Base-by-base conservation (phyloP, 2,888 invertebrate species). In the Parasteatoda lunata region DNA sequence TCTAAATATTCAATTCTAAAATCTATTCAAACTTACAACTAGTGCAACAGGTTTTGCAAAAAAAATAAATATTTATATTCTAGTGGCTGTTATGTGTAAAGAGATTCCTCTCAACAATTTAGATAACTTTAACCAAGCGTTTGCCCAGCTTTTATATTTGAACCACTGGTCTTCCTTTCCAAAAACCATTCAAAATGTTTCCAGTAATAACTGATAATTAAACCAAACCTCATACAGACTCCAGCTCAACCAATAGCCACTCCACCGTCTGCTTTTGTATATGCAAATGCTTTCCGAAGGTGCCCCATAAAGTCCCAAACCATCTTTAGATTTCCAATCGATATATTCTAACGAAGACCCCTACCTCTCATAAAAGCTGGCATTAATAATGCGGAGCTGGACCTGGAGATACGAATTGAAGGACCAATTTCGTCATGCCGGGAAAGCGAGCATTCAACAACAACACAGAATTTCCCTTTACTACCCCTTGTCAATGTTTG, bases 291-390 rank as follows among this genome's bases (percentile, higher is more conserved):
- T 79, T 30, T 73, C 72, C 72, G 73, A 75, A 59, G 75, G 54
- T 68, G 48, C 75, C 59, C 69, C 77, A 64, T 83, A 83, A 83
- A 83, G 65, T 71, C 71, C 76, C 59, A 5, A 45, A 68, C 51
- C 65, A 45, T 66, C 52, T 7, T 65, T 7, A 13, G 11, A 9
- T 59, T n/a, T 59, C 47, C 83, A 77, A 77, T 83, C 83, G 71
- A 82, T 82, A 82, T 76, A 82, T 77, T 83, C 83, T 83, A 83
- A 83, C 76, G 76, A 81, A 83, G 77, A 65, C 65, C 65, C 71
- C 65, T 11, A 11, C 72, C 71, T 77, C 64, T 83, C 83, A 83
- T 83, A 83, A 83, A 83, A 77, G 83, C 64, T 71, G 45, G 65
- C 77, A 51, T 83, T 83, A 83, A 77, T 83, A 83, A 71, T 83